Percentiles rank a stretch among this genome's conserved stretches.
phyloP scores from a whole-genome alignment of 2,113 vertebrate species.

The Hippocampus comes region DNA sequence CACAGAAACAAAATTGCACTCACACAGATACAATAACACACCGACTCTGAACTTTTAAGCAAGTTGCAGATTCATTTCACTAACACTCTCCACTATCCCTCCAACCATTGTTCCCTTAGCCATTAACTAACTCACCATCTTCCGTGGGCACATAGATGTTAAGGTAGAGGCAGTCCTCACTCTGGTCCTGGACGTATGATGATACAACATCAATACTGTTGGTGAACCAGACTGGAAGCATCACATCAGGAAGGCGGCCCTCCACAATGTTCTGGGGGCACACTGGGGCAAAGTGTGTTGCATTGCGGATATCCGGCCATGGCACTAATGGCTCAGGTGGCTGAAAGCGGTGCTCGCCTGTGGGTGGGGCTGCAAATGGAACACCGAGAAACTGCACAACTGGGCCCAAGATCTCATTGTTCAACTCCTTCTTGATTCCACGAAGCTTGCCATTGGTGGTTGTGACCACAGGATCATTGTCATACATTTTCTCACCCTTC shows the following conservation, averaged over 20 bases:
- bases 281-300: constrained; percentile 93
- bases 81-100: not conserved
- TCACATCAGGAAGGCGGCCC: constrained; percentile 94
- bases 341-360: constrained; percentile 91
- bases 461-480: constrained; percentile 88
- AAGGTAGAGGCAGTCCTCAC: constrained; percentile 96
- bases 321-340: constrained; percentile 87
- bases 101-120: constrained; percentile 44
- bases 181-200: constrained; percentile 96
- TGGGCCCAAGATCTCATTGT: constrained; percentile 96
- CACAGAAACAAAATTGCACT: constrained; percentile 32
- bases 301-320: constrained; percentile 90
- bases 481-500: constrained; percentile 86
- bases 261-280: constrained; percentile 98
- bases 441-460: constrained; percentile 88
- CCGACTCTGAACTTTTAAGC: constrained; percentile 20
- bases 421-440: constrained; percentile 96
- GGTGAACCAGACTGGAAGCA: constrained; percentile 99
- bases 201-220: constrained; percentile 96
- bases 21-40: constrained; percentile 45
- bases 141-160: constrained; percentile 99
- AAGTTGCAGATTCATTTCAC: constrained; percentile 20
- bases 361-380: constrained; percentile 92
- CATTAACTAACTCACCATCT: constrained; percentile 93
- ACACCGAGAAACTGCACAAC: constrained; percentile 96